phyloP scores from a whole-genome alignment of 2,888 invertebrate genomes.

The Orchesella flavescens region DNA sequence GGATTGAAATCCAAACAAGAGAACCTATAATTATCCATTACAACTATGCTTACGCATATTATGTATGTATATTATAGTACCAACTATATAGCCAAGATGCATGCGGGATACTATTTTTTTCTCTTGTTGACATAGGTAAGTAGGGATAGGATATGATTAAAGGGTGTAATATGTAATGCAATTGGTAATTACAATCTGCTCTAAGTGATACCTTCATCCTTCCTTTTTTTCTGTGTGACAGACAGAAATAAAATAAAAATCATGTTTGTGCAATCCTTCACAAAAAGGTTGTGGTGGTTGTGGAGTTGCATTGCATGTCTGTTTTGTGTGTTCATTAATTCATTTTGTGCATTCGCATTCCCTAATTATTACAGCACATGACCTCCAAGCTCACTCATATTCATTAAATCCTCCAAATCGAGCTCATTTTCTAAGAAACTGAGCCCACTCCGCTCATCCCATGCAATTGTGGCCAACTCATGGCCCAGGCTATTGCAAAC shows the following conservation, averaged over 20 bases:
- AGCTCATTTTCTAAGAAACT: constrained; percentile 68
- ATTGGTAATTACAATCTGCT: background rate
- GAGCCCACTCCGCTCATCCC: constrained; percentile 64
- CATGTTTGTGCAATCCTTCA: too few relatives aligned
- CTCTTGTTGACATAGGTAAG: too few relatives aligned
- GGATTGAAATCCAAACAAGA: background rate
- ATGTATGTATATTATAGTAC: background rate
- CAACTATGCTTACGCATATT: background rate
- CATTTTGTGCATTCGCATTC: background rate
- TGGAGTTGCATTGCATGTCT: too few relatives aligned
- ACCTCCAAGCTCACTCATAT: constrained; percentile 67
- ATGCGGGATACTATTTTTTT: background rate
- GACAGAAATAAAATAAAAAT: too few relatives aligned
- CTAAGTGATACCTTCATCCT: too few relatives aligned
- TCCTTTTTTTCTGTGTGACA: too few relatives aligned
- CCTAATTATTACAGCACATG: constrained; percentile 8
- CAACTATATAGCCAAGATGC: background rate
- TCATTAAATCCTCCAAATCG: constrained; percentile 70
- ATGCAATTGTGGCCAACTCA: constrained; percentile 55
- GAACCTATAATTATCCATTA: constrained; percentile 15
- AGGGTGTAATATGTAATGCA: background rate
- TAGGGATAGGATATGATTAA: too few relatives aligned
- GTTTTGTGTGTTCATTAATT: background rate
- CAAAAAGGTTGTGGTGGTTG: too few relatives aligned
- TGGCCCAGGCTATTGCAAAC: constrained; percentile 30